These are phyloP conservation scores for Peromyscus nudipes DNA, from an alignment of 2,797 vertebrate species.

Conservation along the genomic window DNA sequence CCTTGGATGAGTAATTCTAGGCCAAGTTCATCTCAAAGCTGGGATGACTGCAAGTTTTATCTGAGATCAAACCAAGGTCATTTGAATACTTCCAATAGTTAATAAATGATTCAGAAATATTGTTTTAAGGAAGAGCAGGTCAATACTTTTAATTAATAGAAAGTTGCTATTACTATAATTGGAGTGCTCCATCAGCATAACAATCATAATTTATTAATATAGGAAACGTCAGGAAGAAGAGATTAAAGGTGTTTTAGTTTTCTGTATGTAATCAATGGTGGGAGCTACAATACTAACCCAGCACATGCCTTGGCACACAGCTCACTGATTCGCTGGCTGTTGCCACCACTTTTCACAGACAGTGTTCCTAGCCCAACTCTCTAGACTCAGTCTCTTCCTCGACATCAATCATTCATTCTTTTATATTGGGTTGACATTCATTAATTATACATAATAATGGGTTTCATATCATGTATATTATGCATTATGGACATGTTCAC, in stretches of 20 bases:
- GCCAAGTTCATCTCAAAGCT: slow-evolving; percentile 73
- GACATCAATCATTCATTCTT: not conserved
- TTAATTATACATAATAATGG: not conserved
- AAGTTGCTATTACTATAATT: not conserved
- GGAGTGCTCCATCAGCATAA: not conserved
- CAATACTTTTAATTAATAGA: not conserved
- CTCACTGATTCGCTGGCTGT: not conserved
- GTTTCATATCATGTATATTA: not conserved
- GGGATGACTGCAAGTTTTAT: slow-evolving; percentile 56
- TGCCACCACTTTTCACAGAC: not conserved
- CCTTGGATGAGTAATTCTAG: slow-evolving; percentile 75
- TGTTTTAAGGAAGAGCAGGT: not conserved
- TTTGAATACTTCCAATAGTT: slow-evolving; percentile 70
- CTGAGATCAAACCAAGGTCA: slow-evolving; percentile 78
- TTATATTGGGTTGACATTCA: not conserved
- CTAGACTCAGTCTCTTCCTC: not conserved
- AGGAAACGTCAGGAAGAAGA: not conserved
- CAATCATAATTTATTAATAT: slow-evolving; percentile 17
- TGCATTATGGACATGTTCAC: not conserved
- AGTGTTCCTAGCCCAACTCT: not conserved
- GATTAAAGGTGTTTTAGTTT: not conserved
- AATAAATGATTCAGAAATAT: slow-evolving; percentile 58
- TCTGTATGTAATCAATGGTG: not conserved
- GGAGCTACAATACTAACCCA: not conserved
- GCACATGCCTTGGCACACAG: not conserved